Base-by-base conservation (phyloP, 1,140 invertebrate species). In the Sminthurinus signatus region DNA sequence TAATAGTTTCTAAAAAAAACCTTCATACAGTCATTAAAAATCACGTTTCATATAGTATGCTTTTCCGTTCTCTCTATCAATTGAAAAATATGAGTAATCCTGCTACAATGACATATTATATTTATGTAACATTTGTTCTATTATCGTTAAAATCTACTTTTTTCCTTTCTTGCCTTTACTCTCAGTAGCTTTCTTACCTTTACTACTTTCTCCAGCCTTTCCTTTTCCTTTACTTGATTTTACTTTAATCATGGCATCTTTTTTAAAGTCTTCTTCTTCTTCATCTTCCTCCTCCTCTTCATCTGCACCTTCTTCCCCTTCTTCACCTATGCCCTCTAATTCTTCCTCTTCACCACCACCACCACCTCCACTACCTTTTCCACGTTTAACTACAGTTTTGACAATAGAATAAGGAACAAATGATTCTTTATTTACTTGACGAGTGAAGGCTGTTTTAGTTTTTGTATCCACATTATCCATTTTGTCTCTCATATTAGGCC, bases 381-480 rank as follows among this genome's bases (percentile, higher is more conserved):
- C 74, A 32, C 70, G 39, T 14, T 68, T 74, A 69, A 83, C 86
- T 71, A 82, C 84, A 64, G 80, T 76, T 32, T 76, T 78, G 4
- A 80, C 81, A 19, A 83, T 81, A 4, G 83, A 79, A 74, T 92
- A 93, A 1, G 88, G 87, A 57, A 86, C 81, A 50, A 86, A 76
- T 28, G 82, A 77, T 65, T 85, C 85, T 75, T 96, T 97, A 75
- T 97, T 98, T 75, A 94, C 95, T 0, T 85, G 80, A 46, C 91
- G 83, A 0, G 96, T 98, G 75, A 98, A 88, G 0, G 94, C 91
- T 19, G 91, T 84, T 81, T 98, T 98, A 0, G 91, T 88, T 79
- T 92, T 93, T 8, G 86, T 82, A 69, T 90, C 86, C 31, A 98
- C 79, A 58, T 81, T 76, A 63, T 84, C 81, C 78, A 89, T 83